phyloP scores from a whole-genome alignment of 2,888 invertebrate genomes.

The Pyrrhia umbra region DNA sequence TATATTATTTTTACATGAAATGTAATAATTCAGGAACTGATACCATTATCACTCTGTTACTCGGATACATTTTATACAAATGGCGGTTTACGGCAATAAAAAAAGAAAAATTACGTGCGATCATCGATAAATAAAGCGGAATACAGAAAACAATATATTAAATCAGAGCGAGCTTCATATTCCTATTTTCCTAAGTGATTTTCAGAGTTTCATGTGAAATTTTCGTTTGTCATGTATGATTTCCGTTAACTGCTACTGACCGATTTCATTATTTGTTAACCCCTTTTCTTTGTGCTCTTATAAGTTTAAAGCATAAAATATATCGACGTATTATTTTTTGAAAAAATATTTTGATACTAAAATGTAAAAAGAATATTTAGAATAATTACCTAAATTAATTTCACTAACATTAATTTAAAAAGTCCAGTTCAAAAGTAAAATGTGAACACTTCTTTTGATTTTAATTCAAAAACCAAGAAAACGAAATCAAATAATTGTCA shows the following conservation, averaged over 20 bases:
- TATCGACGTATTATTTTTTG: too few relatives aligned
- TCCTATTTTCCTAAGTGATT: constrained; percentile 24
- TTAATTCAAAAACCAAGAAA: not conserved
- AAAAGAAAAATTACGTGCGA: constrained; percentile 67
- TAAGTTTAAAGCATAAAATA: too few relatives aligned
- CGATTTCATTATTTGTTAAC: too few relatives aligned
- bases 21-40: constrained; percentile 57
- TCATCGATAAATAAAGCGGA: constrained; percentile 60
- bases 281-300: too few relatives aligned
- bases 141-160: constrained; percentile 42
- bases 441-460: not conserved
- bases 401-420: not conserved
- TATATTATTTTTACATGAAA: constrained; percentile 30
- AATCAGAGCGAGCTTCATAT: constrained; percentile 20
- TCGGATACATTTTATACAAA: constrained; percentile 66
- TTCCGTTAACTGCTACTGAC: too few relatives aligned
- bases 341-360: too few relatives aligned
- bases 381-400: not conserved
- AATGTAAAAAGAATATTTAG: too few relatives aligned
- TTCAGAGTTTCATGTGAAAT: too few relatives aligned
- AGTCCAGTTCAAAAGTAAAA: not conserved
- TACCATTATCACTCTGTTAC: constrained; percentile 64
- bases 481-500: not conserved
- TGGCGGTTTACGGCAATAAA: constrained; percentile 69
- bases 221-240: not conserved